phyloP scores from a whole-genome alignment of 2,113 vertebrate genomes.

The Bufo gargarizans region DNA sequence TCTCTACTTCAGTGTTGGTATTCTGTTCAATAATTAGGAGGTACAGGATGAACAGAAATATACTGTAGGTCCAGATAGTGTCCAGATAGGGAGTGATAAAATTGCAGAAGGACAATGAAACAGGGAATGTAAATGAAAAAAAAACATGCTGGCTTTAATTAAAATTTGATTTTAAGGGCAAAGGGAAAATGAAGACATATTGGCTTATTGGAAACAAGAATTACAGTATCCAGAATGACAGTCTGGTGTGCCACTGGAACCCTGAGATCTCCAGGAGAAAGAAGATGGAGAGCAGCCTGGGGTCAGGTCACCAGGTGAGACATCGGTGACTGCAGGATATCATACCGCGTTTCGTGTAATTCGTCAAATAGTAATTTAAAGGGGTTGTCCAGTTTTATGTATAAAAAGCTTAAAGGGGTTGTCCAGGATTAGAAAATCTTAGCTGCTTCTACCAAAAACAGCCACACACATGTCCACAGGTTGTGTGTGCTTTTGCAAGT shows the following conservation, averaged over 20 bases:
- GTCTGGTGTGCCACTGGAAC: conserved; percentile 89
- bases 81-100: neutral
- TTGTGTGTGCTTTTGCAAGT: too few relatives aligned
- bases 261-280: conserved; percentile 76
- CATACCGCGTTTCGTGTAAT: too few relatives aligned
- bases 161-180: conserved; percentile 71
- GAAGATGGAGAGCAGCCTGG: conserved; percentile 65
- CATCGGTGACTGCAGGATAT: neutral
- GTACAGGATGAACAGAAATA: neutral
- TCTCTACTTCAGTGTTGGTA: neutral
- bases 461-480: too few relatives aligned
- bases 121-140: neutral
- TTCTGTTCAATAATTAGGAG: neutral
- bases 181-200: conserved; percentile 90
- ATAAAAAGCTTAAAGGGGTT: too few relatives aligned
- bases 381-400: neutral
- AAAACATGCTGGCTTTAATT: too few relatives aligned
- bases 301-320: conserved; percentile 73
- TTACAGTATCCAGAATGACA: conserved; percentile 89
- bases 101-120: neutral
- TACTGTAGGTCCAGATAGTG: neutral
- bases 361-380: neutral
- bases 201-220: conserved; percentile 89
- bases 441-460: too few relatives aligned
- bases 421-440: too few relatives aligned